Evolutionary conservation across 2,113 vertebrate species (phyloP).

Genomic region (Thamnaconus septentrionalis): DNA sequence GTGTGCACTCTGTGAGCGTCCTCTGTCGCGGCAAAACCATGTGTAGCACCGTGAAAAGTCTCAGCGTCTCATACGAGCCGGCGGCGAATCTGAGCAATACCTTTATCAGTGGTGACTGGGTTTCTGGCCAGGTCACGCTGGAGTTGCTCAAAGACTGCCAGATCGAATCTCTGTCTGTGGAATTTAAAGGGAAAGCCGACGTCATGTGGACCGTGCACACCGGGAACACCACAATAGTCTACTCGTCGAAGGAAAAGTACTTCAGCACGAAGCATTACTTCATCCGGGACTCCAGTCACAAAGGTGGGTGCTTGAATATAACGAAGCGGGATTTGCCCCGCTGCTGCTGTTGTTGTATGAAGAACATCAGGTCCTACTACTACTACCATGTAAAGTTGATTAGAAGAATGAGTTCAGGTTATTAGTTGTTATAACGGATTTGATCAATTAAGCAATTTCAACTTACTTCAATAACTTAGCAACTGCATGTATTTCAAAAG

Average conservation of each 20-base stretch:
- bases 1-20: too few relatives aligned
- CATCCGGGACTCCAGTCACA: slow-evolving; percentile 8
- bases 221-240: slow-evolving; percentile 27
- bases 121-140: slow-evolving; percentile 59
- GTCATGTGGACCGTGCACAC: slow-evolving; percentile 61
- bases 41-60: slow-evolving; percentile 51
- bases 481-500: background rate
- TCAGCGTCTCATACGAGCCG: slow-evolving; percentile 50
- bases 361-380: too few relatives aligned
- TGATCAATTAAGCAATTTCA: too few relatives aligned
- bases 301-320: slow-evolving; percentile 32
- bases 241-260: slow-evolving; percentile 69
- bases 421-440: too few relatives aligned
- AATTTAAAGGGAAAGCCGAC: slow-evolving; percentile 70
- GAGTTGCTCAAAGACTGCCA: slow-evolving; percentile 62
- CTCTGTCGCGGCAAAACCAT: slow-evolving; percentile 18
- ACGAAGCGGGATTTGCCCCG: background rate
- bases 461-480: background rate
- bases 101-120: slow-evolving; percentile 57
- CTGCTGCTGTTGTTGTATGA: too few relatives aligned
- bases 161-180: slow-evolving; percentile 45
- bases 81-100: slow-evolving; percentile 43
- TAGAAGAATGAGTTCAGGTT: too few relatives aligned
- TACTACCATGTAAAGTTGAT: too few relatives aligned
- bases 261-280: slow-evolving; percentile 65